These are phyloP conservation scores for Belgica antarctica DNA, from an alignment of 2,888 invertebrate genomes.

Conservation along the genomic window DNA sequence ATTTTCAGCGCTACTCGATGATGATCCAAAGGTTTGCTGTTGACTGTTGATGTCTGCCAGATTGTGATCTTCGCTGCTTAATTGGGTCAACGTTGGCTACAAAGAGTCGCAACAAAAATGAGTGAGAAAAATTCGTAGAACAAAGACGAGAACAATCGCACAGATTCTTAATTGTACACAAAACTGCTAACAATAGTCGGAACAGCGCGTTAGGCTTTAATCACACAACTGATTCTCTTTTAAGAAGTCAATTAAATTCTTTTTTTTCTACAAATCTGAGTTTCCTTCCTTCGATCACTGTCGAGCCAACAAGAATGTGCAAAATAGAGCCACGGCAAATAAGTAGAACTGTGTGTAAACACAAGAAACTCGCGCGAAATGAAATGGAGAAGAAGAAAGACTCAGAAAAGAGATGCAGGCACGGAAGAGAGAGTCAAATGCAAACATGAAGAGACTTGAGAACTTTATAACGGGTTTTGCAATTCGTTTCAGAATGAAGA, in stretches of 20 bases:
- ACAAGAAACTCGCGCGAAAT: not conserved
- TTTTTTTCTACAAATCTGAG: not conserved
- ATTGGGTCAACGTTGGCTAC: conserved; percentile 30
- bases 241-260: not conserved
- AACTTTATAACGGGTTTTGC: not conserved
- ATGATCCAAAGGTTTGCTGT: conserved; percentile 17
- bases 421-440: conserved; percentile 15
- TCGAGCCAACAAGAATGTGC: not conserved
- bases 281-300: not conserved
- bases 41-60: conserved; percentile 32
- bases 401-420: too few relatives aligned
- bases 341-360: not conserved
- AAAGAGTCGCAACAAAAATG: not conserved
- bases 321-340: too few relatives aligned
- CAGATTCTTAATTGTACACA: too few relatives aligned
- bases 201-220: too few relatives aligned
- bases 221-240: too few relatives aligned
- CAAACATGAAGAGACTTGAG: not conserved
- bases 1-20: conserved; percentile 27
- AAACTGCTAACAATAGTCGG: too few relatives aligned
- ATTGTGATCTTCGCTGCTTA: conserved; percentile 23
- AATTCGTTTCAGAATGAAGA: too few relatives aligned
- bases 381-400: too few relatives aligned
- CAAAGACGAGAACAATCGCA: too few relatives aligned
- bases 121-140: too few relatives aligned